A percentile compares a stretch with the other conserved stretches of the same genome.
Evolutionary conservation across 2,797 vertebrate genomes (phyloP).

Genomic region (Pyrocephalus nanus): DNA sequence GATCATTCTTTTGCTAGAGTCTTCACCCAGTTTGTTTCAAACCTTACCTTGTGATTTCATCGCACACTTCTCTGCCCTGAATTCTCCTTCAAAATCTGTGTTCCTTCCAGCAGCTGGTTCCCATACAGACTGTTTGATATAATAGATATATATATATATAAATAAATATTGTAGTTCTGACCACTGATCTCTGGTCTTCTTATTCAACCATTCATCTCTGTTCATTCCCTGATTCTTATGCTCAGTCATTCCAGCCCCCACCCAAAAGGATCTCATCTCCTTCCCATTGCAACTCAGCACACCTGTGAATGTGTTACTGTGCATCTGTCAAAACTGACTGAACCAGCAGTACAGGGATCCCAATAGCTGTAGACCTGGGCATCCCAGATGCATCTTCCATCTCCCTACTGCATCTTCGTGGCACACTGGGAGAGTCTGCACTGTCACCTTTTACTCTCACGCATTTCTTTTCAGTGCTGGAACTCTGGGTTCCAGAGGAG

Average conservation of each 20-base stretch:
- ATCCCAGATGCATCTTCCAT: not conserved
- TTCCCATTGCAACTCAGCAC: not conserved
- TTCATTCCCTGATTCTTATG: not conserved
- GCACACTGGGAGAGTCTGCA: rapidly evolving
- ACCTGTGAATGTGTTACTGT: rapidly evolving
- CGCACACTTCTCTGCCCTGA: not conserved
- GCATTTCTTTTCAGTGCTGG: not conserved
- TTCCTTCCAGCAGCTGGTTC: not conserved
- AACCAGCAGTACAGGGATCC: not conserved
- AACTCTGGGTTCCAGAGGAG: not conserved
- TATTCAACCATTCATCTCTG: not conserved
- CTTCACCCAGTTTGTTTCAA: not conserved
- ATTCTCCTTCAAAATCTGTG: not conserved
- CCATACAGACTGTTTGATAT: not conserved
- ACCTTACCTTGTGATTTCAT: not conserved
- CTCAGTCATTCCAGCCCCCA: not conserved
- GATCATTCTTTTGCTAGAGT: not conserved
- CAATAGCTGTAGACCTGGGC: not conserved
- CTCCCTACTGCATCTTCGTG: not conserved
- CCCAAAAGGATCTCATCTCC: not conserved
- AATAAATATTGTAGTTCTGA: not conserved
- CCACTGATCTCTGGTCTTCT: not conserved
- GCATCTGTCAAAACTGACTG: not conserved
- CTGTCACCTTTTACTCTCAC: not conserved
- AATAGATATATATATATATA: not conserved